These are phyloP conservation scores for Cepphus grylle DNA, from an alignment of 2,113 vertebrate genomes.

Conservation along the genomic window DNA sequence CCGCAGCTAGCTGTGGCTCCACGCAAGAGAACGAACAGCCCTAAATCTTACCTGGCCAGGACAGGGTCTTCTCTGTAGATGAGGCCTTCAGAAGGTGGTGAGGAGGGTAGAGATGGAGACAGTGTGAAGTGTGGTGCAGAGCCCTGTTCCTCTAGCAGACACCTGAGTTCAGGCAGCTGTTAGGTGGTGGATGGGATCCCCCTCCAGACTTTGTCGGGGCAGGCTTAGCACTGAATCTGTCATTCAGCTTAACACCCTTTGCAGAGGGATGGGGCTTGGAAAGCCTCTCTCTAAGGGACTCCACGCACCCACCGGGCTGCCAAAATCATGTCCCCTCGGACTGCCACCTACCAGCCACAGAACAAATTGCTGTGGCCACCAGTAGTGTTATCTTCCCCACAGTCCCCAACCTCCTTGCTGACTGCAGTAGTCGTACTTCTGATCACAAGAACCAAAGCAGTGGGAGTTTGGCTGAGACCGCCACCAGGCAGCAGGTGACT, in stretches of 20 bases:
- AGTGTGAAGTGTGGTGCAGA: neutral
- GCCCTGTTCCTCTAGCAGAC: neutral
- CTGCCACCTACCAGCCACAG: neutral
- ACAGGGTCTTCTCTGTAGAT: neutral
- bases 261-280: neutral
- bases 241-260: neutral
- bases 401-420: neutral
- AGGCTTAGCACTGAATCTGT: neutral
- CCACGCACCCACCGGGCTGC: neutral
- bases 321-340: neutral
- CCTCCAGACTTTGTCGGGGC: neutral
- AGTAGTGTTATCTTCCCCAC: neutral
- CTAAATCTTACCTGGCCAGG: neutral
- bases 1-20: neutral
- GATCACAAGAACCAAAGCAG: neutral
- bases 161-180: neutral
- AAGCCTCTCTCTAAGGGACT: neutral
- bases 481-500: neutral
- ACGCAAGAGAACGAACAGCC: neutral
- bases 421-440: neutral
- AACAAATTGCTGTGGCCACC: fast-evolving
- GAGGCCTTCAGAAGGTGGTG: neutral
- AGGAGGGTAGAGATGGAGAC: neutral
- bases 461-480: neutral
- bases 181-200: neutral